phyloP scores from a whole-genome alignment of 1,140 invertebrate species.

The Brachionus rotundiformis region DNA sequence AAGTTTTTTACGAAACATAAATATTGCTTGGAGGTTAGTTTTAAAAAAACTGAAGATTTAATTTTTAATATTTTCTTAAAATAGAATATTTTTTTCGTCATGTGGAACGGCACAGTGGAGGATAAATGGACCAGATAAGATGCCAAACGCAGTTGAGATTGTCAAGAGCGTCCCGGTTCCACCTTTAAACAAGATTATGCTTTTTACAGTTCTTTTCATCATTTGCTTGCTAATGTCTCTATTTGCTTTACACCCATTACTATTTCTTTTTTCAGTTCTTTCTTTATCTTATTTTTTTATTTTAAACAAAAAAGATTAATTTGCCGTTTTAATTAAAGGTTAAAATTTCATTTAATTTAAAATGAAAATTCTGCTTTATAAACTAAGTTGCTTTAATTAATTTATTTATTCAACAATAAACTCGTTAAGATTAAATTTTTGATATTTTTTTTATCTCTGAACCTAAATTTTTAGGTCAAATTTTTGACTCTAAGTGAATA shows the following conservation, averaged over 20 bases:
- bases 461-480: too few relatives aligned
- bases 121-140: constrained; percentile 58
- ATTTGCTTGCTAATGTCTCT: constrained; percentile 6
- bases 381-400: neutral
- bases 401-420: too few relatives aligned
- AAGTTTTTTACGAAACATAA: constrained; percentile 55
- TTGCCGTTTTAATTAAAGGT: neutral
- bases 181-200: constrained; percentile 15
- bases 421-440: too few relatives aligned
- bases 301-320: neutral
- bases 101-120: constrained; percentile 60
- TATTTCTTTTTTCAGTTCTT: neutral
- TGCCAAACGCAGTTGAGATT: constrained; percentile 55
- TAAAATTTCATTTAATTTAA: neutral
- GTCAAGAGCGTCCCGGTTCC: constrained; percentile 55
- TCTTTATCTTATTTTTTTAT: neutral
- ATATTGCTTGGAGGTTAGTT: constrained; percentile 59
- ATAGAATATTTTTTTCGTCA: constrained; percentile 58
- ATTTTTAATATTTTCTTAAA: neutral
- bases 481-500: too few relatives aligned
- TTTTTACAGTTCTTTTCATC: neutral
- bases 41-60: neutral
- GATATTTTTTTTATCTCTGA: too few relatives aligned
- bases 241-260: neutral
- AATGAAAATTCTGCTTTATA: neutral